Evolutionary conservation across 2,888 invertebrate genomes (phyloP).

Genomic region (Drosophila paranaensis): DNA sequence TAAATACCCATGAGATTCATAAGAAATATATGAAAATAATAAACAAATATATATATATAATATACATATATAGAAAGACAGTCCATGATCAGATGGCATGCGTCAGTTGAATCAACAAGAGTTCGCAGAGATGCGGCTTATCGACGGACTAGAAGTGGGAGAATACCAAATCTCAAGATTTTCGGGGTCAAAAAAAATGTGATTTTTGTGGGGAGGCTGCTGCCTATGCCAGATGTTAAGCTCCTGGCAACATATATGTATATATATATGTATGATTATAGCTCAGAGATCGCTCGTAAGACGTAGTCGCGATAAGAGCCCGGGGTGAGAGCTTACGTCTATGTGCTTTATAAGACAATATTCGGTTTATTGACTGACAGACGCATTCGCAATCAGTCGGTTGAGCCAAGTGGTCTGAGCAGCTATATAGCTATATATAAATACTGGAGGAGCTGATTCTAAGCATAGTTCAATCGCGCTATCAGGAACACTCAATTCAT

Average conservation of each 20-base stretch:
- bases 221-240: slow-evolving; percentile 24
- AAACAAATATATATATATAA: neutral
- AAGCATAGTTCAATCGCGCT: slow-evolving; percentile 25
- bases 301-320: slow-evolving; percentile 27
- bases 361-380: slow-evolving; percentile 47
- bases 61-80: neutral
- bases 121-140: slow-evolving; percentile 8
- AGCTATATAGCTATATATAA: neutral
- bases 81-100: slow-evolving; percentile 3
- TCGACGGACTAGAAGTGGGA: slow-evolving; percentile 4
- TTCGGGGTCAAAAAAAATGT: slow-evolving; percentile 6
- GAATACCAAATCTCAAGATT: neutral
- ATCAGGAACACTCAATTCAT: slow-evolving; percentile 57
- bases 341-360: slow-evolving; percentile 44
- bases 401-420: slow-evolving; percentile 33
- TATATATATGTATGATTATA: neutral
- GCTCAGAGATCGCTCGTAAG: slow-evolving; percentile 37
- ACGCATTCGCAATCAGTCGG: slow-evolving; percentile 46
- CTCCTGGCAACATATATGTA: slow-evolving; percentile 42
- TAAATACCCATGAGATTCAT: neutral
- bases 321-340: slow-evolving; percentile 4
- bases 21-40: neutral
- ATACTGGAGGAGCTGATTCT: slow-evolving; percentile 6
- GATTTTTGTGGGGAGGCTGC: neutral
- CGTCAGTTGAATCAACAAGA: slow-evolving; percentile 19